Conservation (phyloP, 2,797 vertebrate genomes). For the Chloroceryle amazona region DNA sequence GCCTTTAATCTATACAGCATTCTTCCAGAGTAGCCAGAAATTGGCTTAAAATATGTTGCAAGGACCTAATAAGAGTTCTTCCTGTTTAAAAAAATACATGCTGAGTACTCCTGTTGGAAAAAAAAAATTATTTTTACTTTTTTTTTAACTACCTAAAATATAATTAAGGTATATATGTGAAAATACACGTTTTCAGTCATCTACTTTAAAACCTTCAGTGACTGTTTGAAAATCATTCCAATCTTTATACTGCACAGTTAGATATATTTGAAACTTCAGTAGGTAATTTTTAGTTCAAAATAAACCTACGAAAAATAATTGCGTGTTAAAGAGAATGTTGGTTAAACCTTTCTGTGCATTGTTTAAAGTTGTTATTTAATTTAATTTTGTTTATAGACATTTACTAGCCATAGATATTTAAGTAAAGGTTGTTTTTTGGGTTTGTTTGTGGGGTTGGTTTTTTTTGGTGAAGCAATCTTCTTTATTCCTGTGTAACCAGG, state of each 20-base stretch:
- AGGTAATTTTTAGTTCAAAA: not conserved
- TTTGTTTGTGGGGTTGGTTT: not conserved
- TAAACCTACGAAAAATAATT: not conserved
- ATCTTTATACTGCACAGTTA: not conserved
- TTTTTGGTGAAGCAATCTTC: not conserved
- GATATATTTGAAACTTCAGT: not conserved
- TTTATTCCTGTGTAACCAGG: not conserved
- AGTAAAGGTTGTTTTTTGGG: not conserved
- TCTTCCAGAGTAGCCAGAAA: not conserved
- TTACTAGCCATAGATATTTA: not conserved
- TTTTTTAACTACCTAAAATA: not conserved
- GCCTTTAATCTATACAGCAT: not conserved
- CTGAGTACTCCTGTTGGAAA: not conserved
- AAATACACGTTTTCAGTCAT: not conserved
- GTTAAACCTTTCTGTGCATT: not conserved
- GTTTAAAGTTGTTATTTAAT: not conserved
- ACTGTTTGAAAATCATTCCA: not conserved
- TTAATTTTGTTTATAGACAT: slow-evolving; percentile 16
- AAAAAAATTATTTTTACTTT: not conserved
- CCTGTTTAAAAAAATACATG: not conserved
- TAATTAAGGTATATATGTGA: not conserved
- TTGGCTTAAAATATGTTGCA: not conserved
- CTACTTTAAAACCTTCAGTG: not conserved
- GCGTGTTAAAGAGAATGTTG: not conserved
- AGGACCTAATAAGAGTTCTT: not conserved